Conservation (phyloP, 2,797 vertebrate species). For the Amblyopsis hoosieri region DNA sequence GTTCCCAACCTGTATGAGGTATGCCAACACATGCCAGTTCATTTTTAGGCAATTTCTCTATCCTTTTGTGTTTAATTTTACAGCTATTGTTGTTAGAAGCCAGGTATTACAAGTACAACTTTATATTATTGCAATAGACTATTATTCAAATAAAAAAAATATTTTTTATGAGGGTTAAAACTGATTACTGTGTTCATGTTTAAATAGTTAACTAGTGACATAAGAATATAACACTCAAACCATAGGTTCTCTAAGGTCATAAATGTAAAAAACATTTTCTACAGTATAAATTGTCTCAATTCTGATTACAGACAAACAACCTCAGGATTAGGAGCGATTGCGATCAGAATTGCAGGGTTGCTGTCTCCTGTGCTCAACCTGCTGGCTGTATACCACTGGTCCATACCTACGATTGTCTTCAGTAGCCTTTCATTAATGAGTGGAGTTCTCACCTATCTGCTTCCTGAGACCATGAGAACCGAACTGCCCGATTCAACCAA, state of each 20-base stretch:
- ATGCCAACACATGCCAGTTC: conserved; percentile 17
- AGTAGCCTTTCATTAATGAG: conserved; percentile 63
- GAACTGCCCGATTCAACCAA: conserved; percentile 71
- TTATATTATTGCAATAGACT: too few species aligned
- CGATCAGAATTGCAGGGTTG: conserved; percentile 61
- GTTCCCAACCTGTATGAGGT: conserved; percentile 84
- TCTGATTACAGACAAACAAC: conserved; percentile 68
- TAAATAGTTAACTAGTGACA: background rate
- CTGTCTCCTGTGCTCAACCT: conserved; percentile 76
- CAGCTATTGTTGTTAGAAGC: too few species aligned
- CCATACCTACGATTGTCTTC: conserved; percentile 73
- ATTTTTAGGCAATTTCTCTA: background rate
- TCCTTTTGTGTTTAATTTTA: background rate
- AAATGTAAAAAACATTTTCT: background rate
- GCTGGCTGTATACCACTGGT: conserved; percentile 61
- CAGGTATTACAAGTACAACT: too few species aligned
- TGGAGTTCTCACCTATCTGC: conserved; percentile 69
- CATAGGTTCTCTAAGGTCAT: background rate
- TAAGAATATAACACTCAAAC: background rate
- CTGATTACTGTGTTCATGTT: background rate
- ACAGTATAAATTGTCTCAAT: background rate
- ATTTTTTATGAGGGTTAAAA: too few species aligned
- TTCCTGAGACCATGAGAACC: conserved; percentile 77
- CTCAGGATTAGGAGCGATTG: conserved; percentile 73
- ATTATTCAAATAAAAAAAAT: too few species aligned